Base-by-base conservation (phyloP, 2,113 vertebrate genomes). In the Monopterus albus region DNA sequence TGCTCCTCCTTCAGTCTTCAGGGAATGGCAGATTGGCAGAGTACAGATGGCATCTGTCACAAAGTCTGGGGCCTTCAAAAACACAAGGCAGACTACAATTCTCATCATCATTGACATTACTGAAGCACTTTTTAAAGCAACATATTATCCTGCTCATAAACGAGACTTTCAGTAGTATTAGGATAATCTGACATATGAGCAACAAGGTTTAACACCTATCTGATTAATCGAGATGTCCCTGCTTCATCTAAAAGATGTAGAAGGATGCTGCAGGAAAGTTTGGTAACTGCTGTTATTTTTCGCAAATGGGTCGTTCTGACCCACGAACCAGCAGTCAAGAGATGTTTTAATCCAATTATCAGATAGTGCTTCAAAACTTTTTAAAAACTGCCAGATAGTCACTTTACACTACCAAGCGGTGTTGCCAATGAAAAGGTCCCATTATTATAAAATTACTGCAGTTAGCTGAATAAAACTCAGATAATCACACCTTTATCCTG, bases 31-130 rank as follows among this genome's bases (percentile, higher is more conserved):
- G 12, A 46, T 7, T 63, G 58, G 28, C 50, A 20, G n/a, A 23
- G 9, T 52, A 28, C 23, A 65, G 39, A 59, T 8, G 52, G 14
- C 58, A 47, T 55, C 38, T 38, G 35, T n/a, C 49, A 55, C 33
- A 62, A 29, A 43, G 57, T 15, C 10, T 8, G 21, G 0, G 42
- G 21, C 29, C 53, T 55, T 39, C 26, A 59, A 39, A 62, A 26
- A 2, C 23, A 15, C n/a, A 58, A 17, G 25, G 14, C 1, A 25
- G 26, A 26, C 25, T 39, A 31, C 8, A 31, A 31, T 29, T 8
- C 2, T 25, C 12, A 25, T 23, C 18, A 13, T 33, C 53, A 65
- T 72, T 42, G n/a, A n/a, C n/a, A n/a, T n/a, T 65, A 21, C n/a
- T 15, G 40, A 20, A 10, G 21, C 5, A 1, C 21, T 60, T 39